Conservation (phyloP, 2,113 vertebrate genomes). For the Columba janthina region DNA sequence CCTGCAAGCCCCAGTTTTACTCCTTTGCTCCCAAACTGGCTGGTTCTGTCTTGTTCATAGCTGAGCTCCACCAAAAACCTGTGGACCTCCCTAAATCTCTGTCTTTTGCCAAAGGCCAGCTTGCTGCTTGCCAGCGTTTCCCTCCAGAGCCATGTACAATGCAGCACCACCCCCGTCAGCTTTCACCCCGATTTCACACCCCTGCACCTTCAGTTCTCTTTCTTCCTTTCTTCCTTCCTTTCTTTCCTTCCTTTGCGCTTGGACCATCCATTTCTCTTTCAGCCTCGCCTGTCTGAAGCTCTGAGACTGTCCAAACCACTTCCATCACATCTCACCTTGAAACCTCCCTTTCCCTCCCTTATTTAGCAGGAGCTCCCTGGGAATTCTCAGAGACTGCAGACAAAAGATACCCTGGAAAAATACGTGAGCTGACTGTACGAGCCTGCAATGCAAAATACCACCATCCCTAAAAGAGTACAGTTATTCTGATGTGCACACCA, state of each 20-base stretch:
- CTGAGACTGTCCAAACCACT: neutral
- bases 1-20: neutral
- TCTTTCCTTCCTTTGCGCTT: neutral
- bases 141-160: neutral
- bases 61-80: neutral
- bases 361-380: neutral
- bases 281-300: neutral
- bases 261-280: neutral
- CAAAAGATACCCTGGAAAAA: neutral
- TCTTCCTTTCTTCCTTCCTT: neutral
- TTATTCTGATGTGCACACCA: neutral
- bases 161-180: neutral
- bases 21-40: neutral
- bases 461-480: neutral
- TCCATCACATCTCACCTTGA: neutral
- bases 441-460: neutral
- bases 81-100: neutral
- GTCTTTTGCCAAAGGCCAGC: neutral
- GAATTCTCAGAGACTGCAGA: slow-evolving; percentile 25
- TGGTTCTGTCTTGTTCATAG: neutral
- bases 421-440: neutral
- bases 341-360: neutral
- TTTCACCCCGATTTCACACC: neutral
- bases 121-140: neutral
- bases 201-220: neutral